Evolutionary conservation across 2,113 vertebrate species (phyloP), one percentile per base, ranked within the genome.

Genomic region (Oostethus manadensis): DNA sequence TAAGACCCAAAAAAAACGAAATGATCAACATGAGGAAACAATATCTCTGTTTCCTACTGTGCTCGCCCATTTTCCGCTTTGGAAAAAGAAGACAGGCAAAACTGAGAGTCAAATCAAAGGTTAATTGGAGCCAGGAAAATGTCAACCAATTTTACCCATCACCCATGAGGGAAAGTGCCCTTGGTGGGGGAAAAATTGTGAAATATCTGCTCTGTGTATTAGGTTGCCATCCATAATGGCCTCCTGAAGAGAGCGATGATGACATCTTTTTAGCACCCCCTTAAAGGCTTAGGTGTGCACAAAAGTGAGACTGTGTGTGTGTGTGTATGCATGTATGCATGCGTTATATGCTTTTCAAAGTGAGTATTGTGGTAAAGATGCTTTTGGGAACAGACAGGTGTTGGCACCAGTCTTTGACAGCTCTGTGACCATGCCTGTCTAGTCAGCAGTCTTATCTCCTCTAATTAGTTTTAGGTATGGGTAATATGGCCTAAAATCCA

Each of bases 121-220:
- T 90, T 90, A 90, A 88, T 87, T 90, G 85, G 77, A 87, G 81
- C 76, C 82, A 84, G 62, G 69, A 60, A 86, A 86, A 89, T 86
- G 86, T 89, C 87, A 90, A 85, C 81, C 88, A 86, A 86, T 89
- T 84, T 81, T 82, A 82, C 80, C 78, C 59, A 86, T 90, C 81
- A 88, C 74, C 86, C 87, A 82, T 70, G 62, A 83, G 86, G 83
- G 85, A 67, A 66, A 64, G 61, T 82, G 79, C 81, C 82, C 66
- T 79, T 66, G 77, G 84, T 78, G 70, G 38, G 29, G 13, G 14
- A 80, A 78, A 84, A 76, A 78, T 64, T 60, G 68, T 17, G 51
- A 76, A 78, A 81, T 86, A 78, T 79, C 70, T 71, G 64, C n/a
- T 42, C 63, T 68, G 60, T 73, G 56, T 78, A 84, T 83, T 84